Evolutionary conservation across 2,888 invertebrate genomes (phyloP), one percentile per base, ranked within the genome.

Genomic region (Andrena bucephala): DNA sequence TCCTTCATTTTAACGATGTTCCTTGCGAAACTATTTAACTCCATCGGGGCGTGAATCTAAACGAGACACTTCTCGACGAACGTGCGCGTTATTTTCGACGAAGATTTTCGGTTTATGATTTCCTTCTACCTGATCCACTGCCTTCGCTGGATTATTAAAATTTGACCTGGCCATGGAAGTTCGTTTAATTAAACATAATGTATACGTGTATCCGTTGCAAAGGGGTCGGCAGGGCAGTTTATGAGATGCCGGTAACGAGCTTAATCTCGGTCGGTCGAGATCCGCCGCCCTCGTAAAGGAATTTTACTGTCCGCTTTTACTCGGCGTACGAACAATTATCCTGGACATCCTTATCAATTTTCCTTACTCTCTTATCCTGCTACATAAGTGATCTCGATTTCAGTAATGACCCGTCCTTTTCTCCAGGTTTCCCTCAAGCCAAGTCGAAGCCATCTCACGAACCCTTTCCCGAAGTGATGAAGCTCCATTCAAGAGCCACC

Each of bases 221-320:
- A 33, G 24, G 20, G 8, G 31, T 13, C 24, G 20, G 31, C 29
- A 68, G n/a, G 10, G 54, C 5, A 54, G 59, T 83, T 83, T 83
- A 77, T 36, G 57, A 62, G 27, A 50, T 20, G 52, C 50, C 36
- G 50, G 72, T 62, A 83, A 77, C 72, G 83, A 83, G 83, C 54
- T 65, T 73, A 73, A 73, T 77, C 71, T 83, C 59, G 62, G 67
- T 67, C 52, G 52, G 29, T 10, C 48, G 59, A 65, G 48, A 75
- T 81, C 82, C 52, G n/a, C 27, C 72, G 33, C n/a, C 16, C 65
- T 60, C 76, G 74, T 85, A 75, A 87, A 85, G 66, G 74, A 77
- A 85, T 82, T 86, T 84, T 87, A 86, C 24, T 31, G 27, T 70
- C 57, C 13, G 62, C 59, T 59, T 77, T 68, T 63, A 52, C 20